Evolutionary conservation across 2,113 vertebrate genomes (phyloP), one percentile per base, ranked within the genome.

Genomic region (Colinus virginianus): DNA sequence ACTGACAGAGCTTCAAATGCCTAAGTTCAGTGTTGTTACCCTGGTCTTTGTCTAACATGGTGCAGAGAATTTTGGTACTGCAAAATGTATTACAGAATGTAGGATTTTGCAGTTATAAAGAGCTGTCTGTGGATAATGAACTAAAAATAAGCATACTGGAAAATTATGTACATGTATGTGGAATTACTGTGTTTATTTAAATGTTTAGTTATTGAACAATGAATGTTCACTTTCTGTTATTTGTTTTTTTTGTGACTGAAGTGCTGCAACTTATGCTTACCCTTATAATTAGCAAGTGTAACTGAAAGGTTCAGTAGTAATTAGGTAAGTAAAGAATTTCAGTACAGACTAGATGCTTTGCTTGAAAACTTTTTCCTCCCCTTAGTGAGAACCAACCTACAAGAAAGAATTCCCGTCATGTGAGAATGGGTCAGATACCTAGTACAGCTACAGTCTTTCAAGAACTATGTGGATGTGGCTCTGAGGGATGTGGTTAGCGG

Each of bases 81-180:
- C 32, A 78, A 71, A 71, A 8, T 40, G 58, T 59, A 15, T 62
- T 23, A 26, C 3, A 1, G 11, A 59, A 67, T 17, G 4, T 10
- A 34, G 38, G 55, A 5, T 61, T 66, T 92, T 76, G 14, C 63
- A 68, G 13, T 34, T 10, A 1, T 30, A 70, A 71, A 9, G 42
- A 16, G 21, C 28, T 90, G 46, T 36, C 63, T 64, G 28, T 61
- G 14, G 19, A 17, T 76, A 46, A 83, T 5, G 28, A 45, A 26
- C 23, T 23, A 38, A 38, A 62, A 43, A 69, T 49, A 58, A 58
- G 26, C 18, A 67, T 71, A 8, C 58, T 63, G 51, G 79, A 72
- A 84, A 46, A 21, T 46, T 28, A 26, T 7, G 13, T 46, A 23
- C 0, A 0, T 9, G 6, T 23, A 32, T 6, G 2, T 14, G 12